These are phyloP conservation scores for Hydractinia symbiolongicarpus DNA, from an alignment of 30 jellyfish, hydroid and myxozoan species.

Conservation along the genomic window DNA sequence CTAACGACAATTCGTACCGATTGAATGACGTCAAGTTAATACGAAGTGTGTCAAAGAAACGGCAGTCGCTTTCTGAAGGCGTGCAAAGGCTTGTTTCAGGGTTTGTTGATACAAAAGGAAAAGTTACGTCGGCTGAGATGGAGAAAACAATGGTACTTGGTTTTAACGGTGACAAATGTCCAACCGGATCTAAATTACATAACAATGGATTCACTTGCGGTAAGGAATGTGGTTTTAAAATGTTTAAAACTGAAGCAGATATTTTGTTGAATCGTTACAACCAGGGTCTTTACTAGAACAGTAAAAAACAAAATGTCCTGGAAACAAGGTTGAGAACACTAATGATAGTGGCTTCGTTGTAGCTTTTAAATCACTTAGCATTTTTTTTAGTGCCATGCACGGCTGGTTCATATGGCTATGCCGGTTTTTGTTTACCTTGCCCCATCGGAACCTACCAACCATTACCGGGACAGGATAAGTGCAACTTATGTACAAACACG, in stretches of 20 bases:
- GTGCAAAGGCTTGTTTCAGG: too few species aligned
- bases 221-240: background rate
- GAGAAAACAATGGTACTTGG: conserved; percentile 30
- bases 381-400: conserved; percentile 39
- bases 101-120: background rate
- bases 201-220: conserved; percentile 63
- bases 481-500: conserved; percentile 21
- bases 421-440: conserved; percentile 42
- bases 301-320: too few species aligned
- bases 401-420: conserved; percentile 39
- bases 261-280: too few species aligned
- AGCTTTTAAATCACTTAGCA: too few species aligned
- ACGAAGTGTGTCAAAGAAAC: conserved; percentile 26
- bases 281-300: too few species aligned
- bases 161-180: conserved; percentile 46
- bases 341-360: too few species aligned
- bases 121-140: conserved; percentile 3
- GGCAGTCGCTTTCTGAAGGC: conserved; percentile 33
- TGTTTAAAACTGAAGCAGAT: too few species aligned
- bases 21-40: background rate
- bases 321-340: too few species aligned
- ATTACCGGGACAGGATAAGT: conserved; percentile 38
- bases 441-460: conserved; percentile 49
- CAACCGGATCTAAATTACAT: conserved; percentile 34
- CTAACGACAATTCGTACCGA: too few species aligned